A percentile compares a stretch with the other conserved stretches of the same genome.
Evolutionary conservation across 1,140 invertebrate species (phyloP).

Genomic region (Drosophila sechellia): DNA sequence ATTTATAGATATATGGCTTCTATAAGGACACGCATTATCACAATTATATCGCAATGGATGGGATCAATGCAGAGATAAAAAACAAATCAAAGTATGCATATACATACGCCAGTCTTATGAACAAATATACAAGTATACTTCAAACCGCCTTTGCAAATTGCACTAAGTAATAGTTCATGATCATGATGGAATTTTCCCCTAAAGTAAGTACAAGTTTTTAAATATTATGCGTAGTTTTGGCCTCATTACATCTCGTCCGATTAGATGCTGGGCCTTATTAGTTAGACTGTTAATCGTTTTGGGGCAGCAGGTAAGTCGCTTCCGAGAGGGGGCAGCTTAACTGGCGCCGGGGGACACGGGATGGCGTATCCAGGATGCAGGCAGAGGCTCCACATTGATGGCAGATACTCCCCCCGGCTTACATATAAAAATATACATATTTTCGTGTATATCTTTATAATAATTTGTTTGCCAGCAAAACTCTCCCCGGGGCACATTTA

Average conservation of each 20-base stretch:
- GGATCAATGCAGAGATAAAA: no score
- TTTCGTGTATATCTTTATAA: conserved; percentile 49
- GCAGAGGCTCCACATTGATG: not conserved
- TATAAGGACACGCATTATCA: conserved; percentile 11
- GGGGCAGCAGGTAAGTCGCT: not conserved
- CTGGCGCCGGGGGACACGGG: conserved; percentile 25
- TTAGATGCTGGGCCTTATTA: conserved; percentile 24
- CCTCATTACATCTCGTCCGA: not conserved
- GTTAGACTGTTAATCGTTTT: conserved; percentile 32
- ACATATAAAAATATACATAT: conserved; percentile 24
- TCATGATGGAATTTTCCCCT: no score
- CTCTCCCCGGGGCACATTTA: conserved; percentile 77
- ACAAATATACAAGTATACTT: no score
- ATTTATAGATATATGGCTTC: conserved; percentile 26
- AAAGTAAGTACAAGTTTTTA: no score
- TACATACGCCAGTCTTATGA: no score
- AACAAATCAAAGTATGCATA: no score
- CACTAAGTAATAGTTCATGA: no score
- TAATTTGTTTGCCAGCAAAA: conserved; percentile 71
- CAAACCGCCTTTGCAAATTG: no score
- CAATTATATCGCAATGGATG: not conserved
- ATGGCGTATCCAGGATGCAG: not conserved
- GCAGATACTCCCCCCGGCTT: not conserved
- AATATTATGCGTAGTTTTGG: no score
- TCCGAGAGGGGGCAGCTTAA: not conserved